These are phyloP conservation scores for Dendrophyllia cribrosa DNA, from an alignment of 64 coral and sea anemone genomes.

Conservation along the genomic window DNA sequence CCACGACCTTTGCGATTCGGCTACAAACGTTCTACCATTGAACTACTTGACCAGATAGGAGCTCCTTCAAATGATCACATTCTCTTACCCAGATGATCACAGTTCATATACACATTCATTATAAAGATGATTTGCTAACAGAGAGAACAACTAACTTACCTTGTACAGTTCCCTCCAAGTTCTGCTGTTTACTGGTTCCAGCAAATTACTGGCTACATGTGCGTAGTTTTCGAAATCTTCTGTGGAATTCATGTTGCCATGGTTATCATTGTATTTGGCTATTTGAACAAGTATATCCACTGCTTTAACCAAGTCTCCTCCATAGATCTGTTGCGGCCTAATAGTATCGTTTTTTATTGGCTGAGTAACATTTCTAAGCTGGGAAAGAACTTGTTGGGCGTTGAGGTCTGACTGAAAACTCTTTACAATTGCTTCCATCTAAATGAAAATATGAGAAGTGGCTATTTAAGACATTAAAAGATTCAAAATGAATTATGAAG, in stretches of 20 bases:
- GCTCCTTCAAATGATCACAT: no score
- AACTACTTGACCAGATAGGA: no score
- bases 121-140: no score
- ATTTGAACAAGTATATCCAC: not conserved
- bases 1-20: no score
- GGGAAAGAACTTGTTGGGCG: not conserved
- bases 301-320: not conserved
- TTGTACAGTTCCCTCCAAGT: not conserved
- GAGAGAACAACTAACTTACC: not conserved
- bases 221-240: not conserved
- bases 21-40: no score
- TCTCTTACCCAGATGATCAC: no score
- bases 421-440: not conserved
- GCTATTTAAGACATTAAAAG: not conserved
- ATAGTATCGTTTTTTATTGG: not conserved
- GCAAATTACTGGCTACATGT: not conserved
- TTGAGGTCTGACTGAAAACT: not conserved
- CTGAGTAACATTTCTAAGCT: not conserved
- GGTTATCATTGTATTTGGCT: not conserved
- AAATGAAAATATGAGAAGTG: not conserved
- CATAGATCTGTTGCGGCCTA: not conserved
- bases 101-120: no score
- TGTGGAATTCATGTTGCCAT: not conserved
- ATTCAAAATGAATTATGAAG: not conserved
- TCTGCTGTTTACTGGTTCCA: not conserved